Evolutionary conservation across 1,140 invertebrate species (phyloP).

Genomic region (Agrypnia vestita): DNA sequence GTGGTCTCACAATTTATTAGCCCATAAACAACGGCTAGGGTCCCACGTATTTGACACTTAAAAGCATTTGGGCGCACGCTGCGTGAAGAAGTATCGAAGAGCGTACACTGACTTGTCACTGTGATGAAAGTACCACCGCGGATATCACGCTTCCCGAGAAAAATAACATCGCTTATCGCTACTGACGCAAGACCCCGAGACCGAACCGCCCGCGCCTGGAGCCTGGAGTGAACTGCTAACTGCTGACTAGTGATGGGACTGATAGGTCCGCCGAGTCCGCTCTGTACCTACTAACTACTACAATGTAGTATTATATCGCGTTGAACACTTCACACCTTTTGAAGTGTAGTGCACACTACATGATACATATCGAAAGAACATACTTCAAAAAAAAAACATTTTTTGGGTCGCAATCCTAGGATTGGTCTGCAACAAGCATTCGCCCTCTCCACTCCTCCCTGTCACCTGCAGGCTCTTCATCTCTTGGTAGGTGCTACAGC

Average conservation of each 20-base stretch:
- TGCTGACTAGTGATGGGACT: background rate
- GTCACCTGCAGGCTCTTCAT: too few relatives aligned
- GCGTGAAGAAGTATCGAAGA: background rate
- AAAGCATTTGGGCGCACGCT: background rate
- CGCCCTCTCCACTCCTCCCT: too few relatives aligned
- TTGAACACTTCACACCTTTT: too few relatives aligned
- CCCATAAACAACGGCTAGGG: slow-evolving; percentile 16
- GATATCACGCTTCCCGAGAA: background rate
- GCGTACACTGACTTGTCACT: background rate
- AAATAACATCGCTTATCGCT: background rate
- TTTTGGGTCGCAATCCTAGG: too few relatives aligned
- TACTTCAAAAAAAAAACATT: too few relatives aligned
- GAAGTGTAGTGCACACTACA: too few relatives aligned
- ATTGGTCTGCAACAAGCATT: too few relatives aligned
- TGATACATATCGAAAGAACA: too few relatives aligned
- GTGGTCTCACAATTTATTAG: slow-evolving; percentile 15
- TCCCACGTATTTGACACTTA: slow-evolving; percentile 9
- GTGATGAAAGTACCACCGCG: background rate
- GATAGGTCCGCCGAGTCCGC: too few relatives aligned
- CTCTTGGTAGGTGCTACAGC: too few relatives aligned
- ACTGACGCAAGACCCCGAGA: background rate
- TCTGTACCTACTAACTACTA: too few relatives aligned
- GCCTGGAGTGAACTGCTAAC: slow-evolving; percentile 3
- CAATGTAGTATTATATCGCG: too few relatives aligned
- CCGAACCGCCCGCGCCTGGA: slow-evolving; percentile 3